A percentile compares a stretch with the other conserved stretches of the same genome.
Evolutionary conservation across 2,888 invertebrate genomes (phyloP).

Genomic region (Coleophora deauratella): DNA sequence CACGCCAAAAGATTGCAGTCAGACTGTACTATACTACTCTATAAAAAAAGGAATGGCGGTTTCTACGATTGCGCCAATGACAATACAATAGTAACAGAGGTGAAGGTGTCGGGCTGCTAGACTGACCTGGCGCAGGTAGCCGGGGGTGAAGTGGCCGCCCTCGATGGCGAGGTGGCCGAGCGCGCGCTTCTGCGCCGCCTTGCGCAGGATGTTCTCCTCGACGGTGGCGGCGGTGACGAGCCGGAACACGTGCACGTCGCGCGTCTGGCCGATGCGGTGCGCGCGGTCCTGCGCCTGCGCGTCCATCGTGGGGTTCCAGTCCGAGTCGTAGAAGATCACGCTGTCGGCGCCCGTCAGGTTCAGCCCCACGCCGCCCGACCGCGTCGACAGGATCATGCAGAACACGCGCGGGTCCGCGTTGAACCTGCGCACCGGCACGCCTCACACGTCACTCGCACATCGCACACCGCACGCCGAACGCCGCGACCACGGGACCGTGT

Average conservation of each 20-base stretch:
- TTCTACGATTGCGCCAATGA: too few species aligned
- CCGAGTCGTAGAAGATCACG: conserved; percentile 99
- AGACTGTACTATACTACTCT: too few species aligned
- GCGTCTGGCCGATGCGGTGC: conserved; percentile 98
- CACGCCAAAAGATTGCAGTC: too few species aligned
- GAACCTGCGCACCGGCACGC: conserved; percentile 78
- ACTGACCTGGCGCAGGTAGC: conserved; percentile 85
- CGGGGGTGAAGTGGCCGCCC: conserved; percentile 98
- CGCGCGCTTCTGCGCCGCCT: conserved; percentile 97
- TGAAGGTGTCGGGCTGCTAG: background rate
- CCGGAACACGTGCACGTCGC: conserved; percentile 99
- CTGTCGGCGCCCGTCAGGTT: conserved; percentile 99
- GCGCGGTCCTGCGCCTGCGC: conserved; percentile 95
- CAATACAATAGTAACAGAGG: too few species aligned
- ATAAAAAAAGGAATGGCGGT: too few species aligned
- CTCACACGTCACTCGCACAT: conserved; percentile 98
- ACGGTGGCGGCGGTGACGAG: conserved; percentile 97
- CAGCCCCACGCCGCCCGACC: conserved; percentile 98
- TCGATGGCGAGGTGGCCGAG: conserved; percentile 98
- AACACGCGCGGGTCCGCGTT: conserved; percentile 96
- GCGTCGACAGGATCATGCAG: conserved; percentile 97
- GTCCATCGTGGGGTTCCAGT: conserved; percentile 99
- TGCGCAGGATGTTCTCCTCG: conserved; percentile 99
- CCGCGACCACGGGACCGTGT: too few species aligned
- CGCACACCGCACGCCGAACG: conserved; percentile 93